Base-by-base conservation (phyloP, 1,140 invertebrate genomes). In the Drosophila azteca region DNA sequence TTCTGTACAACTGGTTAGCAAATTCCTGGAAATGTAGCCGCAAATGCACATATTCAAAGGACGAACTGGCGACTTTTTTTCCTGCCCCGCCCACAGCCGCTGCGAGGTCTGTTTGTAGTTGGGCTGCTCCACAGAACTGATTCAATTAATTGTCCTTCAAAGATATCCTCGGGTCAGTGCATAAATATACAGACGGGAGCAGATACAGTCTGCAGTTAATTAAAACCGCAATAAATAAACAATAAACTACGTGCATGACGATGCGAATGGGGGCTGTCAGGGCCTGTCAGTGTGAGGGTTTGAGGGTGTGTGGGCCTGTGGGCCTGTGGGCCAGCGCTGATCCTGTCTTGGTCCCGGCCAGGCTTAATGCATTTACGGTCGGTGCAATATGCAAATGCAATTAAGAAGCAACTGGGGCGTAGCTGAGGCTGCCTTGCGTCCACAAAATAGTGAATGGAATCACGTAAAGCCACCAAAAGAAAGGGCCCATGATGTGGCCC, bases 351-450 rank as follows among this genome's bases (percentile, higher is more conserved):
- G 24, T 58, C 43, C 31, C 26, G 55, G 48, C 45, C 48, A 8
- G 53, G 68, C 63, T 68, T 78, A 77, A 82, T 78, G 58, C 55
- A 73, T 72, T 82, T 82, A 74, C 61, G 61, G 57, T 59, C 50
- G 35, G 48, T 79, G 66, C 77, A 84, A 72, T 85, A 80, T 84
- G 80, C 77, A 84, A 85, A 84, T 84, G 81, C 62, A 84, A 84
- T 84, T 85, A 84, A 85, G 68, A 53, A 63, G 51, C 66, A 76
- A 51, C 39, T 20, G 76, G 59, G 57, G 46, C 13, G 53, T 29
- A 50, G 61, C 50, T 46, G 51, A 54, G 49, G 44, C 68, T 43
- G 17, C 31, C 31, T 3, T 31, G 9, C 22, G n/a, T 13, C 49
- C 54, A 51, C 65, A 59, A 66, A 51, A 69, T 59, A 49, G 46